Evolutionary conservation across 1,140 invertebrate genomes (phyloP), one percentile per base, ranked within the genome.

Genomic region (Lerema accius): DNA sequence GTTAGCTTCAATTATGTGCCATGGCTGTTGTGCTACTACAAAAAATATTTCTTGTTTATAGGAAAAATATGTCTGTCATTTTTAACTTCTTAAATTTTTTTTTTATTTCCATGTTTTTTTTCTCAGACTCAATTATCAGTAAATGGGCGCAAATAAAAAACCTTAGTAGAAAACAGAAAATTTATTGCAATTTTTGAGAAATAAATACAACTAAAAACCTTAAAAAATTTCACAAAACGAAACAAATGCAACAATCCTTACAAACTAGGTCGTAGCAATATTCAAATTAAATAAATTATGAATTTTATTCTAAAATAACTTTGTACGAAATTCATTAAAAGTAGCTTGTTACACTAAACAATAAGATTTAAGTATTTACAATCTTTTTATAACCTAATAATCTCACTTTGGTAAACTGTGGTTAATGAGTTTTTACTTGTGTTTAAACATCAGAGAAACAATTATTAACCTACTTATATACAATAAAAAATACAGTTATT

Each of bases 321-420:
- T 88, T 90, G 85, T 88, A 90, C 85, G 84, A 79, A 70, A 74
- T 73, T 78, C 32, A 39, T 69, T 74, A 74, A 64, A 65, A 69
- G 66, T 61, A 67, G 68, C 59, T 60, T 39, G 13, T 37, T 59
- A 42, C 35, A 37, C 35, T 46, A 63, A 35, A 40, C 28, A 53
- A 65, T 46, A 50, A 37, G 17, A 15, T 42, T 58, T 53, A 67
- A 56, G 48, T 76, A 79, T 78, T 64, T 82, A 83, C 76, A 82
- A 32, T 66, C 60, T 63, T 63, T 63, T 69, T 40, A 56, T 78
- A 67, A 55, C 65, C 84, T 91, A 91, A 90, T 91, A 91, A 92
- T 92, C 90, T 92, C 90, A 91, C 90, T 91, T 91, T 91, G 90
- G 89, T 91, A 92, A 89, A 92, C 90, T 92, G 89, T 92, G 90